Evolutionary conservation across 2,888 invertebrate genomes (phyloP).

Genomic region (Mythimna pallens): DNA sequence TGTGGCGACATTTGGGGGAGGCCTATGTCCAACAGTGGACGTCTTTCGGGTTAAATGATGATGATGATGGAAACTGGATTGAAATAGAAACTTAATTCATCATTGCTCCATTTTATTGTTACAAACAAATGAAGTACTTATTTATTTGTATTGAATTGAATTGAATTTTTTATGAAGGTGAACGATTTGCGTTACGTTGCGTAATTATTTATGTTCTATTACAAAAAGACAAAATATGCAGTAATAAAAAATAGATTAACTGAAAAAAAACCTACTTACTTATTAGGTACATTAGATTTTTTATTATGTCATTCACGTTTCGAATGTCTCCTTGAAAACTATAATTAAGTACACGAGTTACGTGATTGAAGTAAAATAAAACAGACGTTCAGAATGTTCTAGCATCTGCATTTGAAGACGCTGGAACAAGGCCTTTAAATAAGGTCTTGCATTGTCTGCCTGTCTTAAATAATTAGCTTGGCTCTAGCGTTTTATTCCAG

Average conservation of each 20-base stretch:
- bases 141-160: too few species aligned
- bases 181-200: too few species aligned
- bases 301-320: background rate
- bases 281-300: background rate
- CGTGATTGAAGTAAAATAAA: constrained; percentile 28
- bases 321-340: background rate
- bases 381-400: constrained; percentile 9
- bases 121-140: too few species aligned
- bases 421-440: constrained; percentile 47
- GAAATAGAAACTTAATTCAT: too few species aligned
- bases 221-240: background rate
- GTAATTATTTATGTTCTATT: background rate
- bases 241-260: background rate
- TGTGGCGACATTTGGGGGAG: too few species aligned
- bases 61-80: too few species aligned
- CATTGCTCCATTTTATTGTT: too few species aligned
- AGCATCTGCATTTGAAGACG: constrained; percentile 20
- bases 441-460: constrained; percentile 33
- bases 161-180: too few species aligned
- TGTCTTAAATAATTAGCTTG: constrained; percentile 34
- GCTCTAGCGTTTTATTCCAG: constrained; percentile 14
- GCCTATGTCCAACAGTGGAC: too few species aligned
- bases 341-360: constrained; percentile 14
- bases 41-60: too few species aligned
- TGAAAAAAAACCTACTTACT: background rate